phyloP scores from a whole-genome alignment of 1,140 invertebrate species.

The Stegodyphus mimosarum region DNA sequence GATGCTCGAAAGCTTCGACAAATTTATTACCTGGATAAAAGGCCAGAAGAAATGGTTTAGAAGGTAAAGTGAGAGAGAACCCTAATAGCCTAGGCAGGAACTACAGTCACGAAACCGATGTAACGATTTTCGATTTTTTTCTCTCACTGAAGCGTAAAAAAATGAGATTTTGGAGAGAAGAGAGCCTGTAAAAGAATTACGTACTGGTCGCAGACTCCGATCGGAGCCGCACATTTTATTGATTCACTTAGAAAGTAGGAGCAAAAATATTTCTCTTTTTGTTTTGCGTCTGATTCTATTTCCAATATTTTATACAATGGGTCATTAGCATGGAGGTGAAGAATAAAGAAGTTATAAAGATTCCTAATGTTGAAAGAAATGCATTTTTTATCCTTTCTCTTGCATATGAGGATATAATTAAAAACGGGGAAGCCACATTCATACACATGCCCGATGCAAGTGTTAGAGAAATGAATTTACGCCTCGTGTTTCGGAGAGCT shows the following conservation, averaged over 20 bases:
- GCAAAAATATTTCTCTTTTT: constrained; percentile 32
- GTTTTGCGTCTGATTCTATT: constrained; percentile 7
- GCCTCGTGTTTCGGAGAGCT: too few relatives aligned
- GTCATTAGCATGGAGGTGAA: neutral
- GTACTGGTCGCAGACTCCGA: neutral
- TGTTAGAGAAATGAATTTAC: too few relatives aligned
- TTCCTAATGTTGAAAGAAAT: neutral
- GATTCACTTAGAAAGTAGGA: constrained; percentile 31
- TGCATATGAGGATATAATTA: too few relatives aligned
- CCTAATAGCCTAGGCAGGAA: constrained; percentile 30
- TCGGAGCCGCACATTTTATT: constrained; percentile 18
- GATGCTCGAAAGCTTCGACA: constrained; percentile 33
- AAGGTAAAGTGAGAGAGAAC: constrained; percentile 39
- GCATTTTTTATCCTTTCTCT: neutral
- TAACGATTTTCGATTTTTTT: constrained; percentile 58
- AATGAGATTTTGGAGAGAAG: constrained; percentile 22
- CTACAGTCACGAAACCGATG: constrained; percentile 40
- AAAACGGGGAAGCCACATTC: too few relatives aligned
- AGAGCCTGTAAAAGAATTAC: constrained; percentile 26
- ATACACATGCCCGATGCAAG: too few relatives aligned
- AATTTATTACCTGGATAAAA: constrained; percentile 54
- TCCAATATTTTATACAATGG: constrained; percentile 43
- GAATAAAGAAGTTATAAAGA: neutral
- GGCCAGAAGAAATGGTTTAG: constrained; percentile 44
- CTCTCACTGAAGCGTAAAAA: constrained; percentile 28